Evolutionary conservation across 2,797 vertebrate genomes (phyloP), one percentile per base, ranked within the genome.

Genomic region (Tokudaia tokunoshimensis): DNA sequence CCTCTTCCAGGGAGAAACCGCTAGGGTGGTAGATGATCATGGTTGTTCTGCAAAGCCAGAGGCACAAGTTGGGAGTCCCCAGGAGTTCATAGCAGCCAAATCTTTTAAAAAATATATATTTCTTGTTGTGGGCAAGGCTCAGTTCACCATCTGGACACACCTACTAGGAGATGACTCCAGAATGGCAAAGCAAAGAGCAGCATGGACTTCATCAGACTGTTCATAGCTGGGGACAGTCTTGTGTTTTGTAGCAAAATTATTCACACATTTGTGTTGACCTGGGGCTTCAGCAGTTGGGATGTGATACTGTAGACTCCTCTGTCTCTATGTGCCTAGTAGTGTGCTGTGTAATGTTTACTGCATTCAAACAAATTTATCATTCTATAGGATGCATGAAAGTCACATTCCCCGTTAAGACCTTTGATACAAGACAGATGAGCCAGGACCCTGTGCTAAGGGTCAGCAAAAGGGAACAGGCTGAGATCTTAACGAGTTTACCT

Each of bases 71-170:
- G 67, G 29, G 80, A 95, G 95, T 95, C 96, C 31, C 89, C 76
- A 94, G 70, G 95, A 91, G 79, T 84, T 91, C 70, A 70, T 72
- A 34, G 8, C 1, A 0, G 79, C 94, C 94, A 87, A 47, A 90
- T 85, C 95, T 93, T 96, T 95, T n/a, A n/a, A n/a, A n/a, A n/a
- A n/a, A 59, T 41, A 41, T 41, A 41, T 41, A 41, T 41, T 41
- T 41, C 41, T 94, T 90, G 83, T 94, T 94, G 92, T 84, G 82
- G 76, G 65, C 12, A 19, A 89, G 19, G 72, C 41, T 92, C 65
- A 72, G 50, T 72, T 95, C 80, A 79, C 94, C 92, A 92, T 95
- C 94, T 95, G 95, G 95, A 85, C 97, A 90, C 75, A 92, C 72
- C 92, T 94, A 67, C 80, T 89, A 78, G 24, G 13, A 93, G 82